These are phyloP conservation scores for Sipha flava DNA, from an alignment of 1,140 invertebrate species.

Conservation along the genomic window DNA sequence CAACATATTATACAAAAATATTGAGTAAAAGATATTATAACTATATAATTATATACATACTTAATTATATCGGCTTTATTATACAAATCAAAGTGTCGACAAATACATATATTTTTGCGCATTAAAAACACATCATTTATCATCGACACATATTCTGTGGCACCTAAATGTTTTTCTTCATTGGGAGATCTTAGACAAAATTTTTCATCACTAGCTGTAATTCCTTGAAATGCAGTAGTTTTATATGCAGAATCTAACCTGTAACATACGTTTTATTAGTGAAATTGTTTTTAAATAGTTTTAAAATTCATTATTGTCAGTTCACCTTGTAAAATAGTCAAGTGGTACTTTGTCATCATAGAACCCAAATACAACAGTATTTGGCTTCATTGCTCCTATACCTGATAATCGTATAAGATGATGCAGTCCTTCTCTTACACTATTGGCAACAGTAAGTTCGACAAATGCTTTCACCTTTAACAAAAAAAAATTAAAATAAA, in stretches of 20 bases:
- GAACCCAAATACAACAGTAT: conserved; percentile 88
- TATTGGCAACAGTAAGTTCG: conserved; percentile 80
- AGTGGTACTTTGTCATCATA: conserved; percentile 63
- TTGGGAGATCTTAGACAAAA: conserved; percentile 36
- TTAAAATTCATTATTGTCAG: not conserved
- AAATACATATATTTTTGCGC: conserved; percentile 91
- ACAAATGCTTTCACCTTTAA: conserved; percentile 87
- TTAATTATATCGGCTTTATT: conserved; percentile 58
- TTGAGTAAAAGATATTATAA: not conserved
- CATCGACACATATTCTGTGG: conserved; percentile 78
- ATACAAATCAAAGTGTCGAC: conserved; percentile 78
- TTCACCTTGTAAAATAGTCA: conserved; percentile 58
- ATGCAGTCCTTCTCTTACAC: conserved; percentile 79
- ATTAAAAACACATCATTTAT: conserved; percentile 78
- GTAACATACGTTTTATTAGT: not conserved
- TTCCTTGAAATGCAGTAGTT: conserved; percentile 10
- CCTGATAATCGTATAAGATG: conserved; percentile 88
- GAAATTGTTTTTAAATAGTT: not conserved
- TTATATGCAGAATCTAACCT: conserved; percentile 26
- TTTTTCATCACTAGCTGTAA: conserved; percentile 25
- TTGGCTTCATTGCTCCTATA: conserved; percentile 97
- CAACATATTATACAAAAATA: not conserved
- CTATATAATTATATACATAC: not conserved
- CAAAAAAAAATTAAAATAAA: not conserved
- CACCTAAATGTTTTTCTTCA: conserved; percentile 37